phyloP scores from a whole-genome alignment of 2,888 invertebrate species.

The Metallyticus violacea region DNA sequence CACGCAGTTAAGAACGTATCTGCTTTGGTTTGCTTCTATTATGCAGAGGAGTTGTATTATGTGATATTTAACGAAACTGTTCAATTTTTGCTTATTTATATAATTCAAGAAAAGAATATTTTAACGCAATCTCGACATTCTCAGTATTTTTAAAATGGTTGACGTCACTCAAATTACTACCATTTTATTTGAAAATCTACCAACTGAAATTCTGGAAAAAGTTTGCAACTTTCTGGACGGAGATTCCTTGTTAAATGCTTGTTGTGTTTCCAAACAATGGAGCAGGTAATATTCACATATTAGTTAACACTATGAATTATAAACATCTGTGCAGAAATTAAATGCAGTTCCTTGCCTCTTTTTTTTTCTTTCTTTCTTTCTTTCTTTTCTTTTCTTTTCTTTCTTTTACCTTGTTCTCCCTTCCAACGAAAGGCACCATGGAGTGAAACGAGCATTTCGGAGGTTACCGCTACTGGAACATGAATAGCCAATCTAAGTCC shows the following conservation, averaged over 20 bases:
- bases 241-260: background rate
- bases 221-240: background rate
- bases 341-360: no score
- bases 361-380: no score
- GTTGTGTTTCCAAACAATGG: background rate
- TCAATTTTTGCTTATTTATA: background rate
- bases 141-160: background rate
- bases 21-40: no score
- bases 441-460: no score
- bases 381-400: background rate
- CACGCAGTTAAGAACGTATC: no score
- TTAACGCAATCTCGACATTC: background rate
- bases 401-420: no score
- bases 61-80: no score
- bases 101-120: background rate
- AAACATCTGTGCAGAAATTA: no score
- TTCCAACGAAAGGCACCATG: no score
- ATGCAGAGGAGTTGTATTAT: no score
- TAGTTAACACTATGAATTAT: background rate
- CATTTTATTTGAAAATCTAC: background rate
- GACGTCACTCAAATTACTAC: background rate
- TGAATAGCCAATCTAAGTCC: no score
- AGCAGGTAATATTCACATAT: background rate
- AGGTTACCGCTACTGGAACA: no score
- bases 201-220: background rate